phyloP scores from a whole-genome alignment of 2,888 invertebrate genomes.

The Drosophila greeni region DNA sequence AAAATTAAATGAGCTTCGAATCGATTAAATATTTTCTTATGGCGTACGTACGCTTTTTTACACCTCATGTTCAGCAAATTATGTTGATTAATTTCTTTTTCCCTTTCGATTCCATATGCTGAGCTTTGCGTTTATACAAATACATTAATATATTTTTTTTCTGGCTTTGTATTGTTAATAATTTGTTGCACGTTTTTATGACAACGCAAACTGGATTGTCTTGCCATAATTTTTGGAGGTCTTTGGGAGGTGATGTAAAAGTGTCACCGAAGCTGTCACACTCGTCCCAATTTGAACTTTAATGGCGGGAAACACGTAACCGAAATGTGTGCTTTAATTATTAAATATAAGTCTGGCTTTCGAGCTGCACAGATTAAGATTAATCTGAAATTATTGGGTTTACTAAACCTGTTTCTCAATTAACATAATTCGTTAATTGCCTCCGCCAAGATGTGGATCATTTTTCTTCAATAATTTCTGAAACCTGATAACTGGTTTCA shows the following conservation, averaged over 20 bases:
- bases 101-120: slow-evolving; percentile 12
- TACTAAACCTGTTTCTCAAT: slow-evolving; percentile 11
- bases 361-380: neutral
- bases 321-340: neutral
- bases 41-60: slow-evolving; percentile 20
- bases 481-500: neutral
- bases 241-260: slow-evolving; percentile 26
- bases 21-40: slow-evolving; percentile 27
- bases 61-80: slow-evolving; percentile 31
- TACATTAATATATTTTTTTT: slow-evolving; percentile 5
- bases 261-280: slow-evolving; percentile 23
- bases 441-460: neutral
- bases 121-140: slow-evolving; percentile 18
- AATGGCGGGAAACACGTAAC: slow-evolving; percentile 9
- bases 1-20: neutral
- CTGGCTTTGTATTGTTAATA: slow-evolving; percentile 25
- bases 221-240: slow-evolving; percentile 10
- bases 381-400: slow-evolving; percentile 2
- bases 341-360: neutral
- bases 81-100: slow-evolving; percentile 10
- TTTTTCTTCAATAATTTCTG: neutral
- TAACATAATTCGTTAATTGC: slow-evolving; percentile 7
- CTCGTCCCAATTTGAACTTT: slow-evolving; percentile 14
- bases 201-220: slow-evolving; percentile 33
- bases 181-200: slow-evolving; percentile 34